Evolutionary conservation across 1,140 invertebrate genomes (phyloP).

Genomic region (Armadillidium nasatum): DNA sequence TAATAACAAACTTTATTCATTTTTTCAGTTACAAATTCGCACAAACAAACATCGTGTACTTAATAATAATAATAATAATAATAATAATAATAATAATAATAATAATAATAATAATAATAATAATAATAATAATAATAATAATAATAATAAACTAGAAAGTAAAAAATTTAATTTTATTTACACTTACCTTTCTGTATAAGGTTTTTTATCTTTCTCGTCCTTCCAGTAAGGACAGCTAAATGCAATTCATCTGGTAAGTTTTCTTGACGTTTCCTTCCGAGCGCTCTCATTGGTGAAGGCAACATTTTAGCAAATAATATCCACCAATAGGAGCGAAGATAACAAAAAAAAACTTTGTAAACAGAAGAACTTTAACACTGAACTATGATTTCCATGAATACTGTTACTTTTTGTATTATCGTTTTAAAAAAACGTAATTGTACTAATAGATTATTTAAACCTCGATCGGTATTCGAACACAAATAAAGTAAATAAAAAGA

Average conservation of each 20-base stretch:
- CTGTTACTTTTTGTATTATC: neutral
- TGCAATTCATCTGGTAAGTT: slow-evolving; percentile 28
- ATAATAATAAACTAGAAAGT: too few relatives aligned
- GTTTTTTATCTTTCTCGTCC: slow-evolving; percentile 22
- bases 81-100: too few relatives aligned
- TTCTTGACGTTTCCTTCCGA: slow-evolving; percentile 23
- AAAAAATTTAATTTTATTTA: neutral
- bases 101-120: too few relatives aligned
- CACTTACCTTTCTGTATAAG: slow-evolving; percentile 24
- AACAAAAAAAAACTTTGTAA: neutral
- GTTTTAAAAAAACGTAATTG: neutral
- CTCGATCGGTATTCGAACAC: neutral
- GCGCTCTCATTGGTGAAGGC: slow-evolving; percentile 29
- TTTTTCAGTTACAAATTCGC: too few relatives aligned
- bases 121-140: too few relatives aligned
- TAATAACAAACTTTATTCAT: too few relatives aligned
- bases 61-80: too few relatives aligned
- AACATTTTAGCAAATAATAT: slow-evolving; percentile 6
- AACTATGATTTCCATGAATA: neutral
- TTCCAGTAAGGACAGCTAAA: slow-evolving; percentile 27
- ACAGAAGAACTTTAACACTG: neutral
- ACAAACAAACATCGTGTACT: too few relatives aligned
- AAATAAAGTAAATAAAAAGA: neutral
- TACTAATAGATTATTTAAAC: neutral
- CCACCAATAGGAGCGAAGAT: neutral